A percentile compares a stretch with the other conserved stretches of the same genome.
Conservation (phyloP, 2,113 vertebrate species). For the Aegithalos caudatus region DNA sequence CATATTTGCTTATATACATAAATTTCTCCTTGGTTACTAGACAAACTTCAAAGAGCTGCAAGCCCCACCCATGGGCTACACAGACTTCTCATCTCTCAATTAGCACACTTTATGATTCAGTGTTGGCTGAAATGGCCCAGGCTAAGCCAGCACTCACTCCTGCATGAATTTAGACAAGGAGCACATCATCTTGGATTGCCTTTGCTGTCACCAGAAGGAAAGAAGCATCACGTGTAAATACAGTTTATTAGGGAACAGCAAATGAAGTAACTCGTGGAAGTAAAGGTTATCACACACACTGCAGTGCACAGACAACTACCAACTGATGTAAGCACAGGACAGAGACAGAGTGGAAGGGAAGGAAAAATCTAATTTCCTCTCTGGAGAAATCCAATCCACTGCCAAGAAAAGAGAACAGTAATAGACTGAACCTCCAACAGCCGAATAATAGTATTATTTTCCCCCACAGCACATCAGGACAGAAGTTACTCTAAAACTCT, state of each 20-base stretch:
- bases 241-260: background rate
- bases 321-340: background rate
- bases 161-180: background rate
- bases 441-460: background rate
- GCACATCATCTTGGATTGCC: background rate
- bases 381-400: constrained; percentile 38
- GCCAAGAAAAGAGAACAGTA: background rate
- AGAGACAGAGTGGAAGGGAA: constrained; percentile 1
- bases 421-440: constrained; percentile 16
- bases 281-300: background rate
- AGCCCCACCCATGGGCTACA: rapidly evolving
- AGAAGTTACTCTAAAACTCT: background rate
- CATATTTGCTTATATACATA: background rate
- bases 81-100: background rate
- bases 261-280: background rate
- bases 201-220: background rate
- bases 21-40: background rate
- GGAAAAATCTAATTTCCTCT: constrained; percentile 39
- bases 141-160: background rate
- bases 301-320: background rate
- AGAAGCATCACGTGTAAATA: background rate
- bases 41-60: background rate
- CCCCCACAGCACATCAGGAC: background rate
- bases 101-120: background rate
- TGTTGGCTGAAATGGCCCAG: background rate